Evolutionary conservation across 2,113 vertebrate species (phyloP), one percentile per base, ranked within the genome.

Genomic region (Spea bombifrons): DNA sequence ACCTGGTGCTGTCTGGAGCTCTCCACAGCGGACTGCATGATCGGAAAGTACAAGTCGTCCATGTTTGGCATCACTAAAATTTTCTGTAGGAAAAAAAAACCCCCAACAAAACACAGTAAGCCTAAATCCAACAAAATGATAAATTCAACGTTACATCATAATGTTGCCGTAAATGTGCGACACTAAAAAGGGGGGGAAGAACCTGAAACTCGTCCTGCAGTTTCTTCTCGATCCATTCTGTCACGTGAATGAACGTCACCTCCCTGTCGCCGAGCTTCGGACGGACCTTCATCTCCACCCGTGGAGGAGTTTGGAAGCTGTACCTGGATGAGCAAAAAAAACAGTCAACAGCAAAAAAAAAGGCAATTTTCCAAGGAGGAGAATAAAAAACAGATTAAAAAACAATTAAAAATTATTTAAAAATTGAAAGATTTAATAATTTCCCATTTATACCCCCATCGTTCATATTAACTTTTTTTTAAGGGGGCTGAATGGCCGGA

Each of bases 41-140:
- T 88, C 13, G 95, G 94, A 8, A 96, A 47, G 82, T 93, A 92
- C 82, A 96, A 89, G 77, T 96, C 94, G 0, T 97, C 94, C 95
- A 96, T 97, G 87, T 97, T 96, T 48, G 94, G 94, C 89, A 96
- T 90, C 57, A 97, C 95, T 89, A 97, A 86, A 30, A 94, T 91
- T 90, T 96, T 96, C 95, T 96, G 85, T 1, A 84, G 81, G 61
- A 49, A n/a, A 71, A 81, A 1, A 49, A 30, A n/a, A n/a, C n/a
- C n/a, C n/a, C n/a, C 1, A 30, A 3, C 4, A 73, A 5, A 16
- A 52, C 5, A 57, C 10, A 7, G 50, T 10, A 52, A 7, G 50
- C 10, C 50, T 52, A 10, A 10, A 52, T 52, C 50, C 50, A 12
- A 7, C 50, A 53, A 53, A 53, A 3, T 53, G 50, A 53, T 9